Percentiles rank a stretch among this genome's conserved stretches.
Evolutionary conservation across 2,888 invertebrate genomes (phyloP).

Genomic region (Dermolepida albohirtum): DNA sequence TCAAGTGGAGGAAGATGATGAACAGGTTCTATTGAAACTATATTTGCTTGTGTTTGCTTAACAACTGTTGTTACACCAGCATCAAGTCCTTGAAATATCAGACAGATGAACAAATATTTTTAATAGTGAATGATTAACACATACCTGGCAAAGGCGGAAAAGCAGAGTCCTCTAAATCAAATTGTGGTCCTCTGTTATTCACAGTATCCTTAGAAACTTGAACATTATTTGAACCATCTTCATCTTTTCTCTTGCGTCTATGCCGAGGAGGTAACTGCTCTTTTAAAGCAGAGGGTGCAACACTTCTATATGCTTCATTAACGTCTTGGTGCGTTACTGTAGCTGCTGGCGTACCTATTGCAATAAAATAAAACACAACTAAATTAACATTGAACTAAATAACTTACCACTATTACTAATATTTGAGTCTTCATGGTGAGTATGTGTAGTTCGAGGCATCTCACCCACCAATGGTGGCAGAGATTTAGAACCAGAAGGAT

Average conservation of each 20-base stretch:
- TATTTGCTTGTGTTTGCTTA: constrained; percentile 56
- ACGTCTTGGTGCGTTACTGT: constrained; percentile 32
- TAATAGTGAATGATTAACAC: constrained; percentile 3
- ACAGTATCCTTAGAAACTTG: constrained; percentile 47
- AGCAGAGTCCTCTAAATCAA: constrained; percentile 82
- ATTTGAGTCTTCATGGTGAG: constrained; percentile 53
- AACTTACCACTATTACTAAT: constrained; percentile 48
- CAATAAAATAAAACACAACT: neutral
- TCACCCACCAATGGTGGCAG: constrained; percentile 47
- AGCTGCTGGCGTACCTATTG: constrained; percentile 27
- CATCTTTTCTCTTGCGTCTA: constrained; percentile 65
- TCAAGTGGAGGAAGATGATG: constrained; percentile 48
- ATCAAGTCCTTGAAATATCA: constrained; percentile 33
- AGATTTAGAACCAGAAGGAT: constrained; percentile 35
- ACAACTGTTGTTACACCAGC: constrained; percentile 41
- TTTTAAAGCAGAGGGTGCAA: constrained; percentile 54
- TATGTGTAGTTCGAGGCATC: constrained; percentile 49
- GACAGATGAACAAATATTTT: neutral
- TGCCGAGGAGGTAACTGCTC: constrained; percentile 64
- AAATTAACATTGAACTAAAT: constrained; percentile 9
- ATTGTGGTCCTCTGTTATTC: constrained; percentile 69
- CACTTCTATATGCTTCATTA: constrained; percentile 44
- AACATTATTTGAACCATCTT: constrained; percentile 51
- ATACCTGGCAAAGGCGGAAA: constrained; percentile 83
- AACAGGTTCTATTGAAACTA: constrained; percentile 52